Evolutionary conservation across 2,888 invertebrate genomes (phyloP), one percentile per base, ranked within the genome.

Genomic region (Drosophila parthenogenetica): DNA sequence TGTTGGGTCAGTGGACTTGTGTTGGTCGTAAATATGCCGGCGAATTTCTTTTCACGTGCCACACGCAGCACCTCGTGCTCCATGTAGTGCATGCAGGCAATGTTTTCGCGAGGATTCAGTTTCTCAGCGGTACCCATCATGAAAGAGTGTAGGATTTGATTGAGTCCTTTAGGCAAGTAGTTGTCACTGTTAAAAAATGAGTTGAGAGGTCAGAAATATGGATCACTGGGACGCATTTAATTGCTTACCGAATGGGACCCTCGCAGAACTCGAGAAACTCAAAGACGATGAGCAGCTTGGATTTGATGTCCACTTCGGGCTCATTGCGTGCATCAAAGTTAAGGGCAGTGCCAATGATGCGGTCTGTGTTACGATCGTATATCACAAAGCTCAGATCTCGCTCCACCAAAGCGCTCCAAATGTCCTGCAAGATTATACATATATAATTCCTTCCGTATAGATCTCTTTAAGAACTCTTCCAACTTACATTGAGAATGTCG

Each of bases 1-100:
- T 97, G 97, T 96, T 97, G 93, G 25, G 97, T 97, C n/a, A 97
- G 93, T 0, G 97, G 96, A 87, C 95, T 97, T 22, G 97, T 97
- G 90, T 97, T 97, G 3, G 97, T 97, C 2, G 97, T 97, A 77
- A 97, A 95, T 25, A 97, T 95, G 0, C 97, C 97, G 0, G 93
- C 92, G 90, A 95, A 97, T 7, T 94, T 92, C 59, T 94, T 94
- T 2, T 93, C 93, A 63, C 93, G 94, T 0, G 96, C 97, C 10
- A 96, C 81, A 48, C 93, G 92, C 73, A 96, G 92, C 3, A 95
- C 95, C 78, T 96, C 95, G 64, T 94, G 94, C 91, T 97, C 97
- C 94, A 97, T 94, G 64, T 95, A 95, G 69, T 95, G 94, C 92
- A 97, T 96, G 7, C 96, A 94, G 7, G 95, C 93, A 5, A 97